phyloP scores from a whole-genome alignment of 2,888 invertebrate species.

The Crocallis elinguaria region DNA sequence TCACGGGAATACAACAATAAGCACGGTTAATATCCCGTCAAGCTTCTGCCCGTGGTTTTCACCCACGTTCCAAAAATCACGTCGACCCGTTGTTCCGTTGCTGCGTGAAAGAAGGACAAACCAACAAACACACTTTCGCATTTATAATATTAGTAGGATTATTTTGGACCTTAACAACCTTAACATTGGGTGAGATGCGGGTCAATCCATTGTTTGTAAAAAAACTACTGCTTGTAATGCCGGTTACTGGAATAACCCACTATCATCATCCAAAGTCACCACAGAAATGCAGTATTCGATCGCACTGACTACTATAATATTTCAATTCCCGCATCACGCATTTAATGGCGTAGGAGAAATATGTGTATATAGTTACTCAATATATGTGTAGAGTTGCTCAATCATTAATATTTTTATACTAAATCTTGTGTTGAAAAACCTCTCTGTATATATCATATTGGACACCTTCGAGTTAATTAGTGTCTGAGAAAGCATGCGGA shows the following conservation, averaged over 20 bases:
- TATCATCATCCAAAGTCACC: constrained; percentile 42
- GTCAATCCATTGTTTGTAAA: no score
- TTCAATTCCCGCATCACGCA: constrained; percentile 71
- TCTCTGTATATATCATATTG: constrained; percentile 51
- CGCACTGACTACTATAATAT: constrained; percentile 54
- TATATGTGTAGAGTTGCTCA: constrained; percentile 12
- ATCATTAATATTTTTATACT: constrained; percentile 59
- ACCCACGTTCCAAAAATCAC: no score
- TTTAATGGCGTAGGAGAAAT: constrained; percentile 74
- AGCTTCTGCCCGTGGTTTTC: no score
- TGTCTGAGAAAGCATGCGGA: constrained; percentile 4
- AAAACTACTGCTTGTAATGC: no score
- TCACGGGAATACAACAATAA: no score
- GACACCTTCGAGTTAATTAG: constrained; percentile 59
- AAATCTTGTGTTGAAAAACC: constrained; percentile 41
- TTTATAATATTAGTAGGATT: no score
- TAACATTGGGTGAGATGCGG: no score
- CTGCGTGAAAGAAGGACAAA: no score
- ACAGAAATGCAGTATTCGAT: constrained; percentile 47
- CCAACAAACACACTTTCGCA: no score
- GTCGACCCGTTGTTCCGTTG: no score
- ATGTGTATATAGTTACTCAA: constrained; percentile 54
- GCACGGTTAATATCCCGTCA: no score
- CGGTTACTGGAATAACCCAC: constrained; percentile 3
- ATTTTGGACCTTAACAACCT: no score